phyloP scores from a whole-genome alignment of 2,113 vertebrate species.

The Carollia perspicillata region DNA sequence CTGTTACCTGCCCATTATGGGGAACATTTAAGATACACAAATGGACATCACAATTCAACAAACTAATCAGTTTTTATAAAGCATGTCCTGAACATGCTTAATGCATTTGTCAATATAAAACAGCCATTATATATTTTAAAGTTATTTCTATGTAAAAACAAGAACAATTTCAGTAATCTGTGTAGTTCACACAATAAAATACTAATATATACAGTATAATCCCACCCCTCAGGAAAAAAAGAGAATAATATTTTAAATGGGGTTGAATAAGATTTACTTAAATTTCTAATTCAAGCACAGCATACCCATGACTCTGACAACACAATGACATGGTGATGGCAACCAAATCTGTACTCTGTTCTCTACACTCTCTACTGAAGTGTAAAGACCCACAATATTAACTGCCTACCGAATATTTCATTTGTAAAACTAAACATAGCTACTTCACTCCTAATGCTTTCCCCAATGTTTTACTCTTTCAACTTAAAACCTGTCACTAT shows the following conservation, averaged over 20 bases:
- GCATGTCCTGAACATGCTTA: not conserved
- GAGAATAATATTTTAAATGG: not conserved
- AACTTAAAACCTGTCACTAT: conserved; percentile 7
- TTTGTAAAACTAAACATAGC: not conserved
- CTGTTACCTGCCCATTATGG: not conserved
- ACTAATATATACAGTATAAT: not conserved
- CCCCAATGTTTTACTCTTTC: not conserved
- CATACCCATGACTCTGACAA: not conserved
- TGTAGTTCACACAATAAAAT: not conserved
- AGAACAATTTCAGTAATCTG: not conserved
- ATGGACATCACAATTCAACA: not conserved
- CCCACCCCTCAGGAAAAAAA: not conserved
- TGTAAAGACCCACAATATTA: not conserved
- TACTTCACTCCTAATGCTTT: not conserved
- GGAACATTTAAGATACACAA: not conserved
- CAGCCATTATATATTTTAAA: not conserved
- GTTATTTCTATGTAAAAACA: not conserved
- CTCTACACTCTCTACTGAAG: not conserved
- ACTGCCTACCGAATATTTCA: not conserved
- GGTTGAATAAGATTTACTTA: not conserved
- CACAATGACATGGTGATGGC: not conserved
- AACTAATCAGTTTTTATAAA: not conserved
- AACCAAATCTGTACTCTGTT: not conserved
- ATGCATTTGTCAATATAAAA: not conserved
- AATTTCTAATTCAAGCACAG: not conserved